phyloP scores from a whole-genome alignment of 2,113 vertebrate genomes.

The Mus musculus region GRCm39 chr9:4440001-4440500 shows the following conservation, averaged over 20 bases:
- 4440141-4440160: background rate
- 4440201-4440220: background rate
- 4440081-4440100: background rate
- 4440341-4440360: background rate
- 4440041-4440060: background rate
- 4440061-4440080: background rate
- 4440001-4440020: background rate
- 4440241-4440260: background rate
- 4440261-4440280: background rate
- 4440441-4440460: conserved; percentile 30
- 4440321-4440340: background rate
- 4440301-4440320: conserved; percentile 29
- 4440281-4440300: background rate
- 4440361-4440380: background rate
- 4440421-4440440: background rate
- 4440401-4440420: conserved; percentile 38
- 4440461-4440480: conserved; percentile 17
- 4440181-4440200: background rate
- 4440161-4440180: background rate
- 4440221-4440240: background rate
- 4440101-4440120: background rate
- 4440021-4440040: background rate
- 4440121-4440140: background rate
- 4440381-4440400: background rate
- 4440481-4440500: conserved; percentile 54